Evolutionary conservation across 2,888 invertebrate genomes (phyloP), one percentile per base, ranked within the genome.

Genomic region (Apotomis turbidana): DNA sequence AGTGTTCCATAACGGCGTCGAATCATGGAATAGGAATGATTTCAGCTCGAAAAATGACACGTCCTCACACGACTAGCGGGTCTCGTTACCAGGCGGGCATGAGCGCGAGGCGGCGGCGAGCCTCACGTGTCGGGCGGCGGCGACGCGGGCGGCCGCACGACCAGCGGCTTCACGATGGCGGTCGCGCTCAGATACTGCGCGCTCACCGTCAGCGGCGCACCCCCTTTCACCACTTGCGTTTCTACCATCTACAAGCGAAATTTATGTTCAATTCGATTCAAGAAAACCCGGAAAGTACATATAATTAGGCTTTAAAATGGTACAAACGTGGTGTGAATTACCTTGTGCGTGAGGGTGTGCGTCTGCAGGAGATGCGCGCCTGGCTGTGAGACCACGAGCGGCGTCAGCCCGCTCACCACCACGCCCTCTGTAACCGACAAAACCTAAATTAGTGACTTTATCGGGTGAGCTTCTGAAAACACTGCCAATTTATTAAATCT

Each of bases 331-430:
- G 44, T 70, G 44, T 49, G 13, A 4, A 15, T 83, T 87, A 96
- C 96, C 94, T 96, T 96, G 79, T 96, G 96, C 78, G 95, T 94
- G 62, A 96, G 93, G 52, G 94, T 92, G 80, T 95, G 94, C 76
- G 91, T 86, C 57, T 91, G 91, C 76, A 96, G 93, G 78, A 96
- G 94, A 82, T 96, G 96, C 76, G 95, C 94, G 76, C 94, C 90
- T 27, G 95, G 94, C 83, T 95, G 95, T 27, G 95, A 95, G 74
- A 96, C 95, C 54, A 96, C 95, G 76, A 96, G 88, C 4, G 96
- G 96, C n/a, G 95, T 93, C 75, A 96, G 87, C 4, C 95, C 94
- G 74, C 86, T 88, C 77, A 93, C 88, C 75, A 93, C 85, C 75
- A 92, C 86, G 72, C 87, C 86, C 70, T 88, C 91, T 90, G 84